Evolutionary conservation across 2,797 vertebrate genomes (phyloP), one percentile per base, ranked within the genome.

Genomic region (Antennarius maculatus): DNA sequence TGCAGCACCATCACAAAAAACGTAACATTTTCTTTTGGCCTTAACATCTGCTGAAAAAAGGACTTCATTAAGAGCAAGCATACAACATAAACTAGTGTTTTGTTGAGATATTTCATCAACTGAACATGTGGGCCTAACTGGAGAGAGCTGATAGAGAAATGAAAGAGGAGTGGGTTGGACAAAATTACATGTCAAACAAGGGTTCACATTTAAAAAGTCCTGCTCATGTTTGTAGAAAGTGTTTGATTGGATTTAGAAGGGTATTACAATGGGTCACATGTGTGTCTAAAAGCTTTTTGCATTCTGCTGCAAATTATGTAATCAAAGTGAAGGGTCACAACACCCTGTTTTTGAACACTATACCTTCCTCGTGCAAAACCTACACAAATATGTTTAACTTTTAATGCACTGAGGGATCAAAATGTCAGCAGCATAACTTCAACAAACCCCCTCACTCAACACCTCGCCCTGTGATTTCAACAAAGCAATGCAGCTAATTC

Each of bases 261-360:
- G 93, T 94, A 94, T 92, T 92, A 94, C 93, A 91, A 92, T 92
- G 91, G 94, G 94, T 94, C 94, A 94, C 92, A 93, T 93, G 85
- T 92, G 92, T 92, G 92, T 94, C 92, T 94, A 94, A 94, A 94
- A 94, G 92, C 93, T 94, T 94, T 94, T 94, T 91, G 91, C 91
- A 90, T 93, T 93, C 88, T 90, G 88, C 87, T 84, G 92, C 89
- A 91, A 93, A 93, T 94, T 91, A 93, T 93, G 91, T 93, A 93
- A 93, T 93, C 92, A 89, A 91, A 93, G 91, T 86, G 89, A 94
- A 93, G 93, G 91, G 92, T 92, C 89, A 85, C 73, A 61, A 77
- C 88, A 88, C 90, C 90, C 88, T 84, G 85, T 91, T 93, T 91
- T 87, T 76, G 77, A 90, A 85, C 88, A 87, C 85, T 79, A 86